Base-by-base conservation (phyloP, 1,140 invertebrate genomes). In the Brachionus calyciflorus region DNA sequence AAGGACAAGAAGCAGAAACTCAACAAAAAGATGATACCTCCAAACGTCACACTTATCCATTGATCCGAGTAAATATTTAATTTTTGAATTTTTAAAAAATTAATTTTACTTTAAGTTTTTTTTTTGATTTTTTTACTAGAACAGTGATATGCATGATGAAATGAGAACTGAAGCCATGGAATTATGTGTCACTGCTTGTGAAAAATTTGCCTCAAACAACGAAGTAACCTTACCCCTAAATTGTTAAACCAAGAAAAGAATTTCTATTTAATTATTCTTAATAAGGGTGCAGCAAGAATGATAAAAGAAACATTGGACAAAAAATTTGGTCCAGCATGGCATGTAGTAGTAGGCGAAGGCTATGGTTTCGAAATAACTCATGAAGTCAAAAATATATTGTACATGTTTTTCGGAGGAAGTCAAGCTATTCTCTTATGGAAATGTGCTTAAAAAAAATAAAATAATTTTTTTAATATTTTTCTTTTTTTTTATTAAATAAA, bases 291-390 rank as follows among this genome's bases (percentile, higher is more conserved):
- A 6, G 92, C 94, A 19, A 90, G 89, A 80, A 90, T 91, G 87
- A 93, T 97, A 26, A 96, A 97, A 85, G 92, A 96, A 80, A 90
- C 88, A 65, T 90, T 97, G 89, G 94, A 97, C 84, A 94, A 94
- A 85, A 94, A 94, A 81, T 96, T 93, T 84, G 93, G 93, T 21
- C 89, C 92, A 0, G 90, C 91, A 14, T 96, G 94, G 89, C 93
- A 96, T 85, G 92, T 91, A 0, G 90, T 96, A 0, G 91, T 96
- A 6, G 93, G 94, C 9, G 93, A 97, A 87, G 92, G 91, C 17
- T 96, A 91, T 84, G 93, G 92, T n/a, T 94, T 93, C 85, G 91
- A 93, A 83, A 89, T 95, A 69, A 93, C 91, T 0, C 92, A 94
- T 84, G 92, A 96, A 86, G 89, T 90, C 46, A 92, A 91, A 81